These are phyloP conservation scores for Callospermophilus lateralis DNA, from an alignment of 2,113 vertebrate genomes.

Conservation along the genomic window DNA sequence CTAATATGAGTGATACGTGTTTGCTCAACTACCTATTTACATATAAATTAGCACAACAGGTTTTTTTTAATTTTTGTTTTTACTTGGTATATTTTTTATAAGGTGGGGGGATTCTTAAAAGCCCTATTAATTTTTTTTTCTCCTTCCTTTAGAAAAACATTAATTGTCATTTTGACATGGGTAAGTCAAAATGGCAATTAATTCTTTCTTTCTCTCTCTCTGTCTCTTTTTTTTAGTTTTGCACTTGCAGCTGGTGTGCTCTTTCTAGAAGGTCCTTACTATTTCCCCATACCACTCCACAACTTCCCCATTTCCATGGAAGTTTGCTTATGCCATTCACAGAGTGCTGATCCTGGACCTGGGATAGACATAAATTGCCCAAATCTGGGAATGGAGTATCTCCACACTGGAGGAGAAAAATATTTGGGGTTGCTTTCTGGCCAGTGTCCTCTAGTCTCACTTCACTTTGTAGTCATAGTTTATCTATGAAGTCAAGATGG, in stretches of 20 bases:
- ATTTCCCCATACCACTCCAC: no score
- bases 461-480: background rate
- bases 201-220: background rate
- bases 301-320: no score
- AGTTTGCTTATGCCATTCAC: background rate
- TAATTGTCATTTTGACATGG: background rate
- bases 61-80: conserved; percentile 49
- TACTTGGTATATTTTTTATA: background rate
- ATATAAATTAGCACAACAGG: background rate
- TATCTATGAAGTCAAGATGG: background rate
- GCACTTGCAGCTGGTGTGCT: background rate
- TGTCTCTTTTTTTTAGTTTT: no score
- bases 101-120: background rate
- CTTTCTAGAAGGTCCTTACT: background rate
- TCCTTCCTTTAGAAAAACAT: no score
- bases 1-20: background rate
- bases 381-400: background rate
- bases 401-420: background rate
- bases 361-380: background rate
- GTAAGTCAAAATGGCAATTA: no score
- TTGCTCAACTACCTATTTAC: background rate
- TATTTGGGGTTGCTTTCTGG: background rate
- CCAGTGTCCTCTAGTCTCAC: background rate
- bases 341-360: background rate
- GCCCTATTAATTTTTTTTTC: background rate